phyloP scores from a whole-genome alignment of 2,797 vertebrate genomes.

The Rhinella marina region DNA sequence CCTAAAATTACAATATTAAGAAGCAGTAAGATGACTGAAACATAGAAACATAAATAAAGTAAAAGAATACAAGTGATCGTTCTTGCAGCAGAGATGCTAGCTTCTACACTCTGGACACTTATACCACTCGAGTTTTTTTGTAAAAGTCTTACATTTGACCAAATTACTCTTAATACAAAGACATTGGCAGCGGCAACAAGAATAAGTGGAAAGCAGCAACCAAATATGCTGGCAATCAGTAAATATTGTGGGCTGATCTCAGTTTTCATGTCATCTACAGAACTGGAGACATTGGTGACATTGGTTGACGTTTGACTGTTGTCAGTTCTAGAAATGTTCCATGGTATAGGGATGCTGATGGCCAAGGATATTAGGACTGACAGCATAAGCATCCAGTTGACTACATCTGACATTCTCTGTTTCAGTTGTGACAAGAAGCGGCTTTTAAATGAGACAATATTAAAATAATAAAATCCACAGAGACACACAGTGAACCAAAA shows the following conservation, averaged over 20 bases:
- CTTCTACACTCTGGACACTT: conserved; percentile 43
- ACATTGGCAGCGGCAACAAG: conserved; percentile 40
- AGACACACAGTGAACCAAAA: conserved; percentile 54
- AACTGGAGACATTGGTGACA: conserved; percentile 17
- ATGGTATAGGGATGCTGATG: conserved; percentile 39
- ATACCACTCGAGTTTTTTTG: conserved; percentile 34
- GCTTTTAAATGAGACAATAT: conserved; percentile 34
- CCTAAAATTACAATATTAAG: conserved; percentile 28
- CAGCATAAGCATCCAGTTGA: conserved; percentile 28
- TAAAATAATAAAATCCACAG: conserved; percentile 49
- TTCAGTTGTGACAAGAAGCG: conserved; percentile 24
- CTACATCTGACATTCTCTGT: conserved; percentile 18
- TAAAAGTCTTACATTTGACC: conserved; percentile 37
- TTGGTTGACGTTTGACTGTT: background rate
- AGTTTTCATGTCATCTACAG: background rate
- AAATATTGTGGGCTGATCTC: conserved; percentile 38
- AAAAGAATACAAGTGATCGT: conserved; percentile 45
- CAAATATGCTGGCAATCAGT: conserved; percentile 46
- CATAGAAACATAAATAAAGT: conserved; percentile 43
- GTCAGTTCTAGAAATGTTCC: conserved; percentile 35
- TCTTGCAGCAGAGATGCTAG: conserved; percentile 30
- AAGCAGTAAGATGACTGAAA: conserved; percentile 40
- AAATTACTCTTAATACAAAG: conserved; percentile 32
- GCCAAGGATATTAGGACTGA: conserved; percentile 30
- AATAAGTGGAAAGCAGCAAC: conserved; percentile 43